Percentiles rank a stretch among this genome's conserved stretches.
These are phyloP conservation scores for Acanthaster planci DNA, from an alignment of 35 echinoderm and acorn worm genomes.

Conservation along the genomic window DNA sequence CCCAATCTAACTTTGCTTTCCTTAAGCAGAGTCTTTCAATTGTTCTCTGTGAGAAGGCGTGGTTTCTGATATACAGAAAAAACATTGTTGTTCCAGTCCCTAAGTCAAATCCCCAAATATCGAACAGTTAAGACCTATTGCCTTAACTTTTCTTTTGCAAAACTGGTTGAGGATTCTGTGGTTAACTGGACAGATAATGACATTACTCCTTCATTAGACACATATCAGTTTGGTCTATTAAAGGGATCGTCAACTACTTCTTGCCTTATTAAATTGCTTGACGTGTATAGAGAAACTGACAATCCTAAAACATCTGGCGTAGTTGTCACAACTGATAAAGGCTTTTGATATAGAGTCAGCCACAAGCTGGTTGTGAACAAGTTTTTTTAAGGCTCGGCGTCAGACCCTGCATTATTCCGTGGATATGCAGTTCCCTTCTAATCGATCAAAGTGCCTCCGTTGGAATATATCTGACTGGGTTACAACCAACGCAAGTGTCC, in stretches of 20 bases:
- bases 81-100: not conserved
- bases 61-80: slow-evolving; percentile 29
- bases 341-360: slow-evolving; percentile 44
- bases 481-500: not conserved
- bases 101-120: slow-evolving; percentile 8
- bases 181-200: slow-evolving; percentile 13
- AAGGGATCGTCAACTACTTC: slow-evolving; percentile 36
- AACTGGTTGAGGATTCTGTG: slow-evolving; percentile 40
- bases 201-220: not conserved
- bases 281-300: slow-evolving; percentile 21
- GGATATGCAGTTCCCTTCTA: not conserved
- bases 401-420: not conserved
- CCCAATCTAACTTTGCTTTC: slow-evolving; percentile 3
- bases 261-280: slow-evolving; percentile 10
- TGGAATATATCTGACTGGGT: not conserved
- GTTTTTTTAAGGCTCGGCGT: slow-evolving; percentile 28
- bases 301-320: slow-evolving; percentile 2
- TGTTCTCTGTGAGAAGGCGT: slow-evolving; percentile 16
- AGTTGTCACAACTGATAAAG: slow-evolving; percentile 45
- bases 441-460: not conserved
- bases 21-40: slow-evolving; percentile 29
- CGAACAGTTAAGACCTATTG: slow-evolving; percentile 5
- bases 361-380: slow-evolving; percentile 32
- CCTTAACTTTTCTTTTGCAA: slow-evolving; percentile 23
- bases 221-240: slow-evolving; percentile 20